Conservation (phyloP, 2,113 vertebrate species). For the Thamnaconus septentrionalis region DNA sequence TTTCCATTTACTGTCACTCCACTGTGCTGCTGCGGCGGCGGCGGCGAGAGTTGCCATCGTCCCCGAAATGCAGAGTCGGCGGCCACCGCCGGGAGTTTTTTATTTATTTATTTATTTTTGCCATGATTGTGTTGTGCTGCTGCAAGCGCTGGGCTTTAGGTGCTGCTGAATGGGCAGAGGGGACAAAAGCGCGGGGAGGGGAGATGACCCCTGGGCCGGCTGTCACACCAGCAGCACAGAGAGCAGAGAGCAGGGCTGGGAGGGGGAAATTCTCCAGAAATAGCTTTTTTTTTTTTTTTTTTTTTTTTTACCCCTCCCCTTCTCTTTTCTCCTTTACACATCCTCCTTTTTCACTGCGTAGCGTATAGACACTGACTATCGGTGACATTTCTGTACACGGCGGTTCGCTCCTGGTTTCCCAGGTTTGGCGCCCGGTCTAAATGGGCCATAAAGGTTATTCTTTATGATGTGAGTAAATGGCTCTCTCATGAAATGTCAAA, state of each 20-base stretch:
- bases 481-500: constrained; percentile 72
- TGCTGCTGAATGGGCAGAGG: constrained; percentile 71
- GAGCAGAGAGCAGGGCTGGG: constrained; percentile 4
- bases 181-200: constrained; percentile 60
- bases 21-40: constrained; percentile 50
- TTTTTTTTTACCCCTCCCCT: not conserved
- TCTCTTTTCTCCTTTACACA: too few species aligned
- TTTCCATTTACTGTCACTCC: constrained; percentile 68
- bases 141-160: constrained; percentile 54
- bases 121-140: constrained; percentile 67
- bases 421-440: constrained; percentile 51
- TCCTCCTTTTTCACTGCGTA: constrained; percentile 23
- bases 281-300: constrained; percentile 38
- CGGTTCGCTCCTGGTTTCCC: constrained; percentile 14
- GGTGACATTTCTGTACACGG: constrained; percentile 63
- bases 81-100: constrained; percentile 63
- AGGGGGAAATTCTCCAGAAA: constrained; percentile 35
- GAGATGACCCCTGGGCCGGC: constrained; percentile 66
- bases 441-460: constrained; percentile 74
- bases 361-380: constrained; percentile 39
- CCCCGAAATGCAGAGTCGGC: constrained; percentile 68
- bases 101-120: not conserved
- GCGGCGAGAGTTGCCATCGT: constrained; percentile 46
- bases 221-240: constrained; percentile 59
- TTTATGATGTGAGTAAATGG: constrained; percentile 68